Evolutionary conservation across 2,888 invertebrate genomes (phyloP), one percentile per base, ranked within the genome.

Genomic region (Heliconius ethilla): DNA sequence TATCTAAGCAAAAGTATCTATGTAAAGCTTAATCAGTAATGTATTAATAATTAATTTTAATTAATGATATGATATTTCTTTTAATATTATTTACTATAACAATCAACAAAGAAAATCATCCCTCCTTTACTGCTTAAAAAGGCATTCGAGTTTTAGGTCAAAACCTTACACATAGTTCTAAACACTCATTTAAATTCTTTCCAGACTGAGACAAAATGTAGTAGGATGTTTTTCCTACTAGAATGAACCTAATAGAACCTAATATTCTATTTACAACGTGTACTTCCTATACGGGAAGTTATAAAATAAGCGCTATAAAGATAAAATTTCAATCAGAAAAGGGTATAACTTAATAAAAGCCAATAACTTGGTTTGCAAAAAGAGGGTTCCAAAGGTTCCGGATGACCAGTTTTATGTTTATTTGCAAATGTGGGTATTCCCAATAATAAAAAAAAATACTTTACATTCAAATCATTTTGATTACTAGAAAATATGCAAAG

Each of bases 321-420:
- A 67, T 67, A 37, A 66, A 66, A 66, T 66, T 33, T 67, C n/a
- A 37, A 67, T 67, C 67, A 67, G 67, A 67, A 67, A 67, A 67
- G n/a, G 67, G 67, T 67, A 33, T 66, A 37, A 66, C 37, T 67
- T 1, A 67, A 67, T 67, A 37, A 40, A 67, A 67, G 6, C n/a
- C 25, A 27, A 67, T 67, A 67, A 66, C 33, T 33, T 66, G 10
- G 22, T 66, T 33, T 10, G 66, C 66, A 66, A 66, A 66, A 65
- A 22, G 13, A 33, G 33, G 9, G 10, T 4, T 33, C 1, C 33
- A 22, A 63, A 33, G 22, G 66, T 33, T 29, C 22, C 22, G 10
- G 33, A 22, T 33, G 33, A 29, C 33, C 33, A 66, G 18, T 33
- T 66, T 66, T 18, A 33, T 66, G 33, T 33, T 66, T 65, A 65